phyloP scores from a whole-genome alignment of 2,797 vertebrate genomes.

The Pristis pectinata region DNA sequence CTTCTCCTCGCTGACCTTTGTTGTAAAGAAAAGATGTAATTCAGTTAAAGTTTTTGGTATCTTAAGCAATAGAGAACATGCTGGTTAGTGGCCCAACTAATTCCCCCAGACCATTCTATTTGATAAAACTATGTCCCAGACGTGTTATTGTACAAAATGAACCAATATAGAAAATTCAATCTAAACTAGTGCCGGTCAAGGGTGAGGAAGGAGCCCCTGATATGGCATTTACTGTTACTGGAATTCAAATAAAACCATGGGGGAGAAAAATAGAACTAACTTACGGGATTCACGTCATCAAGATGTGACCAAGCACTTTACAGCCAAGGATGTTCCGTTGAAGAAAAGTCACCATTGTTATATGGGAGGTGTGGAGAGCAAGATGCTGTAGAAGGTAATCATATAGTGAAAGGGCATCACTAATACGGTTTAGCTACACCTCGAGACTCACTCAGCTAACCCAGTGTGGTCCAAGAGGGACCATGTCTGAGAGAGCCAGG shows the following conservation, averaged over 20 bases:
- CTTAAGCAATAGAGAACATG: background rate
- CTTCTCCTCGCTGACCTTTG: background rate
- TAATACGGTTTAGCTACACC: no score
- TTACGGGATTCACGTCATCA: background rate
- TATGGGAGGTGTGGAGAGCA: background rate
- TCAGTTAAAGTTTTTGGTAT: background rate
- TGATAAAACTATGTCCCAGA: background rate
- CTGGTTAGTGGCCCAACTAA: background rate
- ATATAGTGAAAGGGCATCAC: background rate
- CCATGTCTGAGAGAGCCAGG: background rate
- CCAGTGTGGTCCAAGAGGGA: background rate
- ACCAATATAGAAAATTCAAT: background rate
- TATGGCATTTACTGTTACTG: background rate
- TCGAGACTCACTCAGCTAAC: background rate
- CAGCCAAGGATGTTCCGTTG: background rate
- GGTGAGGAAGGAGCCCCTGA: background rate
- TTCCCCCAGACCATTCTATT: background rate
- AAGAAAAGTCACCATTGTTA: background rate
- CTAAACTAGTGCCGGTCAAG: background rate
- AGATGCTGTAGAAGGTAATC: background rate
- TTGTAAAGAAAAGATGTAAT: no score
- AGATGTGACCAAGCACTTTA: no score
- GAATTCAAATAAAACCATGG: background rate
- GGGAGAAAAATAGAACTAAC: background rate
- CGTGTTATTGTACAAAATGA: background rate